phyloP scores from a whole-genome alignment of 1,140 invertebrate genomes.

The Lordiphosa collinella region DNA sequence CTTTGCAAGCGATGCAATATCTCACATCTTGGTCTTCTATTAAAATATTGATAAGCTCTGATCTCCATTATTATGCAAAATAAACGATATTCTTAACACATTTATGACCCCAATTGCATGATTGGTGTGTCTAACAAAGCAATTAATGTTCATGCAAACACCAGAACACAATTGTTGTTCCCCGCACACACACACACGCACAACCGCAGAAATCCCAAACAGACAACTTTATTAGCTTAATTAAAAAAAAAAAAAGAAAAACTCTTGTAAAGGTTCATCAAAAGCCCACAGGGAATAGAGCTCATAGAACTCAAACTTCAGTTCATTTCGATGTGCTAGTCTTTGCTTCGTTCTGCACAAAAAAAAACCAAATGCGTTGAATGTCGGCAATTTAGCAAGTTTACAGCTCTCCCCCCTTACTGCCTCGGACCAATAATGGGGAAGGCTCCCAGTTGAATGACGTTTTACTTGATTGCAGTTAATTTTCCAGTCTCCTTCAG shows the following conservation, averaged over 20 bases:
- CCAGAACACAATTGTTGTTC: slow-evolving; percentile 19
- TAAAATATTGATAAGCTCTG: too few species aligned
- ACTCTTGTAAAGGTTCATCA: slow-evolving; percentile 66
- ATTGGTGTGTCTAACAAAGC: slow-evolving; percentile 66
- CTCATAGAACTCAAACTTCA: slow-evolving; percentile 4
- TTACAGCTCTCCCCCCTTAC: slow-evolving; percentile 43
- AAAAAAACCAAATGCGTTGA: slow-evolving; percentile 59
- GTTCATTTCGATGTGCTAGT: slow-evolving; percentile 65
- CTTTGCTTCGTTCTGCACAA: slow-evolving; percentile 9
- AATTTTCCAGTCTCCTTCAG: slow-evolving; percentile 47
- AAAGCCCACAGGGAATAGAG: slow-evolving; percentile 21
- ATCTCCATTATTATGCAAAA: neutral
- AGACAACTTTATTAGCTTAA: slow-evolving; percentile 76
- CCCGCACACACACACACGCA: neutral
- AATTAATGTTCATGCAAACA: slow-evolving; percentile 67
- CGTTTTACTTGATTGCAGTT: slow-evolving; percentile 76
- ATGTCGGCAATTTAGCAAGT: slow-evolving; percentile 74
- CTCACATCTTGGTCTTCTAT: too few species aligned
- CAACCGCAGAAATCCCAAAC: slow-evolving; percentile 8
- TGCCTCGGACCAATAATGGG: slow-evolving; percentile 52
- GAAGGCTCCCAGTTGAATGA: slow-evolving; percentile 65
- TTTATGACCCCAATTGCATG: slow-evolving; percentile 46
- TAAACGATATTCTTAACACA: slow-evolving; percentile 25
- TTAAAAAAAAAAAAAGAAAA: slow-evolving; percentile 34
- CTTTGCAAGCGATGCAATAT: too few species aligned